Evolutionary conservation across 1,140 invertebrate species (phyloP), one percentile per base, ranked within the genome.

Genomic region (Musca vetustissima): DNA sequence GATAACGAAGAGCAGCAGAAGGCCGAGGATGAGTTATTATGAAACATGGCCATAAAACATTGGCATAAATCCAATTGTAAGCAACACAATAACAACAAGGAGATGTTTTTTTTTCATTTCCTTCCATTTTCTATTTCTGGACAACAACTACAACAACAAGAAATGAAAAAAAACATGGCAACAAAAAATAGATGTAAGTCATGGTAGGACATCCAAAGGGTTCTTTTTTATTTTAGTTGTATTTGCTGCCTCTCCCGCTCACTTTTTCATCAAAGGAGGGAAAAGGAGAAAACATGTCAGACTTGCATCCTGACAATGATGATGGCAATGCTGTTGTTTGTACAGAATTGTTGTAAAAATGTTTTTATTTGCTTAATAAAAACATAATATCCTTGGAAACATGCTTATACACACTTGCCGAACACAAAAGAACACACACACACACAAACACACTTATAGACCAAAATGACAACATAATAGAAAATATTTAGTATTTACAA

Each of bases 281-380:
- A 49, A 15, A 4, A 49, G 22, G 22, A 55, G 21, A 24, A 8
- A 28, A 28, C 3, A 28, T 28, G 28, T 28, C 28, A 28, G 28
- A 28, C 28, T 28, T 28, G 28, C 28, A 28, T 28, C 28, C 28
- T 28, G 28, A 28, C 28, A 28, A 28, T 28, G 28, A 28, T 28
- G 28, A 28, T 28, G 28, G 28, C 28, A 28, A 28, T 28, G n/a
- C n/a, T n/a, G 28, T 28, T 28, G 28, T 28, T 28, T 28, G 28
- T 28, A 28, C 3, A 28, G 28, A 49, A 59, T 59, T 59, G 25
- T 28, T 32, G 55, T 59, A 59, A 59, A 55, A 59, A 59, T 59
- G 55, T 59, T 59, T 59, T 59, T 59, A 59, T 59, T 59, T 59
- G 55, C 24, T 59, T 59, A 59, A 59, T 59, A 59, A 59, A 59